A percentile compares a stretch with the other conserved stretches of the same genome.
Evolutionary conservation across 2,113 vertebrate species (phyloP).

Genomic region (Podarcis raffonei): DNA sequence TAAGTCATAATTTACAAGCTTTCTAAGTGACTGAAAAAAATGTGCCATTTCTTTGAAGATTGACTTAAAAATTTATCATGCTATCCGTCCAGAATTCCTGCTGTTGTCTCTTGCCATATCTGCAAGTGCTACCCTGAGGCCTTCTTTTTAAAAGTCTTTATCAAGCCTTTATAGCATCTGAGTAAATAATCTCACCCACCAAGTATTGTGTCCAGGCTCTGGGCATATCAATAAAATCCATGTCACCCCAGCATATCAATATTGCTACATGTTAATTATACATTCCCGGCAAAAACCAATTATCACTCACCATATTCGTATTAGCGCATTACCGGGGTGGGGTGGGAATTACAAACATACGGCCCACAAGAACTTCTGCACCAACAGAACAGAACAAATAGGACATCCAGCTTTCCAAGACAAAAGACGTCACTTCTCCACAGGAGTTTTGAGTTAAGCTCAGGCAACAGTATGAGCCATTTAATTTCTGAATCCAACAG

Average conservation of each 20-base stretch:
- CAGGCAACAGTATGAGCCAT: not conserved
- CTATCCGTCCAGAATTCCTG: not conserved
- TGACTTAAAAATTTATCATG: not conserved
- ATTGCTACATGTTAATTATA: not conserved
- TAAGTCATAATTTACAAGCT: too few relatives aligned
- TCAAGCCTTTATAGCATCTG: not conserved
- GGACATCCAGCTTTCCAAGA: too few relatives aligned
- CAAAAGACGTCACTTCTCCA: not conserved
- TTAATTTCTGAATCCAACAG: fast-evolving
- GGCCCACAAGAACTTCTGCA: not conserved
- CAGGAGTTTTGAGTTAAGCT: not conserved
- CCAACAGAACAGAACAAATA: not conserved
- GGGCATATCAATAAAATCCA: not conserved
- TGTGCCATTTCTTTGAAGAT: not conserved
- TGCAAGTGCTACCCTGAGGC: not conserved
- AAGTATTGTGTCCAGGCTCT: not conserved
- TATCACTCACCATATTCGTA: not conserved
- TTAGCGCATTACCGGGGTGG: too few relatives aligned
- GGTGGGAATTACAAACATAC: too few relatives aligned
- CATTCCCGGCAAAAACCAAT: not conserved
- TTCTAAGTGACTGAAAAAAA: not conserved
- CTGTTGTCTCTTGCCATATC: not conserved
- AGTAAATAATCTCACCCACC: not conserved
- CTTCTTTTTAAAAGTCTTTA: not conserved
- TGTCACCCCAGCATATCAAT: not conserved